Conservation (phyloP, 2,113 vertebrate species). For the Orientallactaga bullata region DNA sequence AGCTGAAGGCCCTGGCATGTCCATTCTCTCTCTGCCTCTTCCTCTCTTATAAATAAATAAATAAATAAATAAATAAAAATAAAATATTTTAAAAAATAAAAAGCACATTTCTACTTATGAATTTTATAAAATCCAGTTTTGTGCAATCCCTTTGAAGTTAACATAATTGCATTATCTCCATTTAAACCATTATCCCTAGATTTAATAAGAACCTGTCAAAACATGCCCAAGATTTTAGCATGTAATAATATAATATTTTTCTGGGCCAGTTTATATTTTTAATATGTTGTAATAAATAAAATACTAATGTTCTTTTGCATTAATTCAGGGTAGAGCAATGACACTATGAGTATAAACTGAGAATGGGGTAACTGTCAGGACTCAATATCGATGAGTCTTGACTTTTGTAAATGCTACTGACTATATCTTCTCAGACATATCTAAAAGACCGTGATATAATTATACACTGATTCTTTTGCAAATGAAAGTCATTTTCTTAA, state of each 20-base stretch:
- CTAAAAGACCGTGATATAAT: not conserved
- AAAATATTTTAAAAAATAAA: too few species aligned
- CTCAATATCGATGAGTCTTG: not conserved
- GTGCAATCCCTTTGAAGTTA: slow-evolving; percentile 68
- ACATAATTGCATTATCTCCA: slow-evolving; percentile 50
- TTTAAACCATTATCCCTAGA: slow-evolving; percentile 40
- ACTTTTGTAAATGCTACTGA: not conserved
- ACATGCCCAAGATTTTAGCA: slow-evolving; percentile 33
- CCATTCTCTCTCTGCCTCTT: too few species aligned
- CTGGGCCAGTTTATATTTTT: slow-evolving; percentile 51
- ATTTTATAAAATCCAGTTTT: slow-evolving; percentile 50
- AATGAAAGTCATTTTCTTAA: not conserved
- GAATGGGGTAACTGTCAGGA: not conserved
- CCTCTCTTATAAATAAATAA: too few species aligned
- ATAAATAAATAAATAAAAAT: too few species aligned
- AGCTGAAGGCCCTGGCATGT: too few species aligned
- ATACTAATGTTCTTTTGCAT: slow-evolving; percentile 44
- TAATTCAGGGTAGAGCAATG: not conserved
- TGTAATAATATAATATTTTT: slow-evolving; percentile 56
- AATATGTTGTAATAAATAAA: slow-evolving; percentile 27
- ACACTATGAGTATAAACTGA: not conserved
- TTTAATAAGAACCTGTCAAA: slow-evolving; percentile 57
- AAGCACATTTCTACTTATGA: too few species aligned
- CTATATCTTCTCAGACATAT: not conserved
- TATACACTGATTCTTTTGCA: not conserved